A percentile compares a stretch with the other conserved stretches of the same genome.
Conservation (phyloP, 35 echinoderm and acorn worm genomes). For the Ptychodera flava region DNA sequence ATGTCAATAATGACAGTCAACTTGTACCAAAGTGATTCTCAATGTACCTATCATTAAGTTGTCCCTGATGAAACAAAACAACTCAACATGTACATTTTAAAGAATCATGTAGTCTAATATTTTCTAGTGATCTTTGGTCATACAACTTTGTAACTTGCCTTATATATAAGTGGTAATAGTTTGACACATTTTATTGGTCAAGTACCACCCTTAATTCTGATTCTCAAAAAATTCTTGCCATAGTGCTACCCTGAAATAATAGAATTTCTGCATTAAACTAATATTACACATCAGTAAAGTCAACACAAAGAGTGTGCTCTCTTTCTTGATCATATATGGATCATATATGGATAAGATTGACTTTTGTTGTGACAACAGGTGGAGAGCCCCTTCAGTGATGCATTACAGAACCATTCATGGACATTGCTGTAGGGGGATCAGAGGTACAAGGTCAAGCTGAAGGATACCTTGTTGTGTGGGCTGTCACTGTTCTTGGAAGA, state of each 20-base stretch:
- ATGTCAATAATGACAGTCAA: too few species aligned
- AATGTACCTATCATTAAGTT: neutral
- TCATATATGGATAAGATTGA: too few species aligned
- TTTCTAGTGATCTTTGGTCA: neutral
- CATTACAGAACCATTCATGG: constrained; percentile 80
- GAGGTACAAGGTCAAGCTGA: constrained; percentile 71
- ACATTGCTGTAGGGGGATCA: constrained; percentile 75
- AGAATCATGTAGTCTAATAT: neutral
- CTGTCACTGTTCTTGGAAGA: constrained; percentile 83
- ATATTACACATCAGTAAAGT: too few species aligned
- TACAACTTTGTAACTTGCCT: neutral
- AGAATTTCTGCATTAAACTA: too few species aligned
- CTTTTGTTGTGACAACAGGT: too few species aligned
- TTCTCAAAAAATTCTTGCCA: too few species aligned
- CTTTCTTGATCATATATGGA: too few species aligned
- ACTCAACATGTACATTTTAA: neutral
- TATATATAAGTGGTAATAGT: neutral
- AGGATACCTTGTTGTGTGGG: constrained; percentile 82
- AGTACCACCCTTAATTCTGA: too few species aligned
- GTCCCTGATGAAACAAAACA: neutral
- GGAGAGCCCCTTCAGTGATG: constrained; percentile 59
- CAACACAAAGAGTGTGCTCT: too few species aligned
- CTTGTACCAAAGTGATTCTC: too few species aligned
- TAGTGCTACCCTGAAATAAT: too few species aligned
- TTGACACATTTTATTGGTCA: too few species aligned